Conservation (phyloP, 2,113 vertebrate species). For the Pluvialis apricaria region DNA sequence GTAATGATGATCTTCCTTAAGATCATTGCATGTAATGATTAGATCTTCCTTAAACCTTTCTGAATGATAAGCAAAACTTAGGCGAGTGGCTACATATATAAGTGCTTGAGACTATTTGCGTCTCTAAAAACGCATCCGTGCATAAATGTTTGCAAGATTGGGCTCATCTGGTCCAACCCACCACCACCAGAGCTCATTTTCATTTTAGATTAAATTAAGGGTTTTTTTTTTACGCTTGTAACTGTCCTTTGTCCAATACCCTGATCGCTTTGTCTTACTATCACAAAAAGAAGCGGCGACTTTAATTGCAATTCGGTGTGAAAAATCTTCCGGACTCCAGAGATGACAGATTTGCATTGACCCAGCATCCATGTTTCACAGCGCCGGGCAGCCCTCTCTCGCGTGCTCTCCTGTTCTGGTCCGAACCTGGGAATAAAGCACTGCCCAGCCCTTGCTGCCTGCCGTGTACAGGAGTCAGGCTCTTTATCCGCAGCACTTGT, state of each 20-base stretch:
- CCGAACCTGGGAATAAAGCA: background rate
- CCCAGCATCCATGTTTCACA: background rate
- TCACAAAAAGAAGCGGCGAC: background rate
- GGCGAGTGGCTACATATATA: background rate
- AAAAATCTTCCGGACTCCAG: background rate
- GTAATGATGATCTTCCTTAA: background rate
- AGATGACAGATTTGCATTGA: background rate
- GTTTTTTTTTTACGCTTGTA: accelerated
- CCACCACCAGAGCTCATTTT: background rate
- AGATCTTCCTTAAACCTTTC: background rate
- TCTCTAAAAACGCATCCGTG: background rate
- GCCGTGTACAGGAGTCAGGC: accelerated
- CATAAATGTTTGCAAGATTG: background rate
- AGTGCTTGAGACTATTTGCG: background rate
- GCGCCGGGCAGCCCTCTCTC: background rate
- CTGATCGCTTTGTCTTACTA: background rate
- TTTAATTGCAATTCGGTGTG: background rate
- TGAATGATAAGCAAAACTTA: background rate
- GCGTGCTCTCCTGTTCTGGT: accelerated
- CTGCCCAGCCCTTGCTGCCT: background rate
- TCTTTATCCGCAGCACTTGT: background rate
- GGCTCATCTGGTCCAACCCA: background rate
- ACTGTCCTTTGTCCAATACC: background rate
- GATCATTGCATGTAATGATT: background rate
- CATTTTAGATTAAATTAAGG: background rate